Evolutionary conservation across 1,140 invertebrate genomes (phyloP).

Genomic region (Muscidifurax raptorellus): DNA sequence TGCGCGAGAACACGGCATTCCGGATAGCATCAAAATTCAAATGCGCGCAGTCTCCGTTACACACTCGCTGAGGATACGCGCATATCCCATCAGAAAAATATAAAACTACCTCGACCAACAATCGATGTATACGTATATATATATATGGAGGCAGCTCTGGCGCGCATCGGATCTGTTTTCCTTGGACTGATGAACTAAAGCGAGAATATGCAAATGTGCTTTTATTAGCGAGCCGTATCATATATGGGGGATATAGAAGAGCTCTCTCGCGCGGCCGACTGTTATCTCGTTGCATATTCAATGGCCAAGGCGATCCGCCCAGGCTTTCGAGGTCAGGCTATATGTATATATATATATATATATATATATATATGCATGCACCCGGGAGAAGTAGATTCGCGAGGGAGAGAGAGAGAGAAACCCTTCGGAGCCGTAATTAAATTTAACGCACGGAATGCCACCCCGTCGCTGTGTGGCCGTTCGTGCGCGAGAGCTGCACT

Average conservation of each 20-base stretch:
- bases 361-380: too few relatives aligned
- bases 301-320: constrained; percentile 28
- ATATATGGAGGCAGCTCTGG: background rate
- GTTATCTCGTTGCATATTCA: constrained; percentile 50
- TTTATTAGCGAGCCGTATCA: constrained; percentile 19
- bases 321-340: constrained; percentile 28
- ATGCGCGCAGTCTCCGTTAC: too few relatives aligned
- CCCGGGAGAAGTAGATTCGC: constrained; percentile 3
- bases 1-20: too few relatives aligned
- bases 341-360: too few relatives aligned
- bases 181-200: background rate
- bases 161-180: background rate
- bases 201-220: constrained; percentile 4
- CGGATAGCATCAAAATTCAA: too few relatives aligned
- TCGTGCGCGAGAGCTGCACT: background rate
- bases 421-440: constrained; percentile 43
- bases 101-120: too few relatives aligned
- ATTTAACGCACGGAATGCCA: constrained; percentile 35
- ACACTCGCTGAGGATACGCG: too few relatives aligned
- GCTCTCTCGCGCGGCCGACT: background rate
- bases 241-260: background rate
- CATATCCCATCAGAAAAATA: too few relatives aligned
- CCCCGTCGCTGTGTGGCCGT: background rate
- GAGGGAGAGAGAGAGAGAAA: constrained; percentile 38
- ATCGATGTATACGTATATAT: background rate